Percentiles rank a stretch among this genome's conserved stretches.
phyloP scores from a whole-genome alignment of 64 coral and sea anemone genomes.

The Cladopsammia gracilis region DNA sequence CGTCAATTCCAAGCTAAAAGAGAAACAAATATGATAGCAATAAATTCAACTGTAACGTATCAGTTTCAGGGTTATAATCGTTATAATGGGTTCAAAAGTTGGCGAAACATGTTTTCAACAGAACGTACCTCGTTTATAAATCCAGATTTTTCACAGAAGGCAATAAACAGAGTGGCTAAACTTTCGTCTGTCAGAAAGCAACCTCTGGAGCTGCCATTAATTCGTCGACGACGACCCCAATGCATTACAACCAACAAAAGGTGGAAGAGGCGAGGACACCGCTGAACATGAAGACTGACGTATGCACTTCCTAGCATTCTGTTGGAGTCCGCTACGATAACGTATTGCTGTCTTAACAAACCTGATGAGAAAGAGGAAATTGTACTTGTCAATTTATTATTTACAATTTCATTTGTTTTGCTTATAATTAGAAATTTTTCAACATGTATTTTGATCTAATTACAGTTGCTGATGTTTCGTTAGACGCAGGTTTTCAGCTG shows the following conservation, averaged over 20 bases:
- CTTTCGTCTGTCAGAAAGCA: slow-evolving; percentile 67
- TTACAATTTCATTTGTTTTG: background rate
- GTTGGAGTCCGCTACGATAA: slow-evolving; percentile 51
- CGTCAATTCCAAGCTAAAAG: background rate
- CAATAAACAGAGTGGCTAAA: slow-evolving; percentile 71
- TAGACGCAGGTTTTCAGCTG: no score
- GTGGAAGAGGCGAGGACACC: slow-evolving; percentile 69
- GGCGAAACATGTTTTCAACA: no score
- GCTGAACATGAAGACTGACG: slow-evolving; percentile 71
- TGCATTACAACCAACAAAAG: slow-evolving; percentile 80
- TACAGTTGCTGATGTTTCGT: no score
- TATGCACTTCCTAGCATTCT: slow-evolving; percentile 61
- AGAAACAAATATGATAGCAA: background rate
- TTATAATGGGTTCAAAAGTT: no score
- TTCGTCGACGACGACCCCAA: slow-evolving; percentile 72
- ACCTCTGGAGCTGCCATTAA: slow-evolving; percentile 24
- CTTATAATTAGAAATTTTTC: no score
- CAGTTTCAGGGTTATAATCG: no score
- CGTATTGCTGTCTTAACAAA: slow-evolving; percentile 32
- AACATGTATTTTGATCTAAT: no score
- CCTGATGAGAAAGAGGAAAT: background rate
- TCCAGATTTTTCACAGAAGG: slow-evolving; percentile 66
- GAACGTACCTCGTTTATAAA: slow-evolving; percentile 66
- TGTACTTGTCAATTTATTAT: no score
- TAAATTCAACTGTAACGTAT: no score